Evolutionary conservation across 2,888 invertebrate genomes (phyloP).

Genomic region (Catocala fraxini): DNA sequence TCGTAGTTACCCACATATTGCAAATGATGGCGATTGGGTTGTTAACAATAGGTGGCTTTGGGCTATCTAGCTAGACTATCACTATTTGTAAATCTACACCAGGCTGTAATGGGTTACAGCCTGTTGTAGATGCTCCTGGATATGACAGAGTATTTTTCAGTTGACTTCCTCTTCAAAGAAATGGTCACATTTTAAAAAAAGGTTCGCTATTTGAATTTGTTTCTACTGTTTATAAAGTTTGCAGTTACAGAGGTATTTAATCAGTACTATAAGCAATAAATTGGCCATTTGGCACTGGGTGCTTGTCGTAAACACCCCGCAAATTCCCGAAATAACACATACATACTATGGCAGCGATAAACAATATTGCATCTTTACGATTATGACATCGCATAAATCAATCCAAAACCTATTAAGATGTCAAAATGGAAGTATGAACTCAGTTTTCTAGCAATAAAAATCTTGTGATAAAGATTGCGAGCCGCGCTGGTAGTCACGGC

Average conservation of each 20-base stretch:
- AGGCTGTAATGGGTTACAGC: too few relatives aligned
- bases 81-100: too few relatives aligned
- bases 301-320: neutral
- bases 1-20: too few relatives aligned
- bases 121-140: too few relatives aligned
- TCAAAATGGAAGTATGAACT: conserved; percentile 32
- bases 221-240: too few relatives aligned
- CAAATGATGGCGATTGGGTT: too few relatives aligned
- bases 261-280: neutral
- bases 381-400: conserved; percentile 23
- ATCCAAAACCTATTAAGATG: conserved; percentile 27
- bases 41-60: too few relatives aligned
- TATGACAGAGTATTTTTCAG: too few relatives aligned
- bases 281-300: neutral
- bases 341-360: conserved; percentile 10
- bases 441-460: conserved; percentile 64
- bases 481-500: conserved; percentile 59
- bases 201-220: too few relatives aligned
- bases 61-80: too few relatives aligned
- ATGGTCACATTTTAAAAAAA: too few relatives aligned
- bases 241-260: neutral
- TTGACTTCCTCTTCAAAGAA: too few relatives aligned
- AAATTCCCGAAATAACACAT: conserved; percentile 10
- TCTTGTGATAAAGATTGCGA: conserved; percentile 64
- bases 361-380: conserved; percentile 21